Percentiles rank a stretch among this genome's conserved stretches.
Evolutionary conservation across 30 jellyfish, hydroid and myxozoan genomes (phyloP).

Genomic region (Cassiopea andromeda): DNA sequence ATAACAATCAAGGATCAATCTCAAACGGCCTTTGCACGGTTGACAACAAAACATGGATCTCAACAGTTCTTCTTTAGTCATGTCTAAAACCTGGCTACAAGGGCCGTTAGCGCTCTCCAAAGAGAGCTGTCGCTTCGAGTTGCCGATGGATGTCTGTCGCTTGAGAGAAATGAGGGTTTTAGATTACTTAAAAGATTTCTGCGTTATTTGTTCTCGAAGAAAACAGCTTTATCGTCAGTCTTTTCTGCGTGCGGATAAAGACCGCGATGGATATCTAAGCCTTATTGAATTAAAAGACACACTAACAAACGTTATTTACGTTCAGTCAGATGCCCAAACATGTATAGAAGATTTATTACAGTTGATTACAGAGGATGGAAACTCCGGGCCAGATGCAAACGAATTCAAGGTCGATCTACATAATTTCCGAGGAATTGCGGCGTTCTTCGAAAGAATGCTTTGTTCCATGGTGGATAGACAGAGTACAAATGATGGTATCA

Average conservation of each 20-base stretch:
- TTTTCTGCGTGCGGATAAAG: slow-evolving; percentile 58
- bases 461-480: slow-evolving; percentile 54
- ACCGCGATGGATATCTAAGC: slow-evolving; percentile 62
- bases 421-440: slow-evolving; percentile 64
- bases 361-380: slow-evolving; percentile 18
- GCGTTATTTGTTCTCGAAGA: slow-evolving; percentile 77
- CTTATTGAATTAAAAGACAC: slow-evolving; percentile 54
- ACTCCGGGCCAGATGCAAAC: not conserved
- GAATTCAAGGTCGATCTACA: slow-evolving; percentile 34
- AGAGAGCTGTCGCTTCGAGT: slow-evolving; percentile 79
- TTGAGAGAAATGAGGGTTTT: slow-evolving; percentile 33
- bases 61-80: slow-evolving; percentile 10
- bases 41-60: slow-evolving; percentile 49
- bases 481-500: slow-evolving; percentile 20
- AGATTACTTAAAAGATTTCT: slow-evolving; percentile 39
- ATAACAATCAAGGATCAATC: slow-evolving; percentile 20
- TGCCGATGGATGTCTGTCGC: slow-evolving; percentile 72
- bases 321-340: slow-evolving; percentile 62
- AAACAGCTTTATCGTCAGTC: slow-evolving; percentile 69
- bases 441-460: slow-evolving; percentile 70
- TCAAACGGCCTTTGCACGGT: not conserved
- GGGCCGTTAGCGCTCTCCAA: slow-evolving; percentile 81
- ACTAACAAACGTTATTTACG: slow-evolving; percentile 44
- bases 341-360: slow-evolving; percentile 42
- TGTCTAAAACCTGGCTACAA: slow-evolving; percentile 82